These are phyloP conservation scores for Drosophila pallidifrons DNA, from an alignment of 1,140 invertebrate genomes.

Conservation along the genomic window DNA sequence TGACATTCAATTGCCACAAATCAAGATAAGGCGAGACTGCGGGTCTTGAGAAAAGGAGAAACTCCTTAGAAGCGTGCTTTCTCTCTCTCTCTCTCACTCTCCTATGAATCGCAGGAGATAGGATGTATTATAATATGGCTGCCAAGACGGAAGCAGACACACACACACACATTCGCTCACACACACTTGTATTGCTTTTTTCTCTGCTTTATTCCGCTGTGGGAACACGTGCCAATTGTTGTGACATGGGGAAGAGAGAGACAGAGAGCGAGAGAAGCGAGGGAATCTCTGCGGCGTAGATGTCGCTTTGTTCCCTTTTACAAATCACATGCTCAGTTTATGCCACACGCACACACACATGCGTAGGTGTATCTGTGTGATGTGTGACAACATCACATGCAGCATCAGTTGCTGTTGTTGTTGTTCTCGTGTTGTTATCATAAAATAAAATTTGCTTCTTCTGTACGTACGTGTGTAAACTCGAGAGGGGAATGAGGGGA, in stretches of 20 bases:
- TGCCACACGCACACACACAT: constrained; percentile 49
- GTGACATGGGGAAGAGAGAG: constrained; percentile 3
- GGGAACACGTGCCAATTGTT: constrained; percentile 52
- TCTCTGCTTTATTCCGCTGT: constrained; percentile 1
- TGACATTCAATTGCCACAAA: constrained; percentile 67
- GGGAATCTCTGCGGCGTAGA: too few relatives aligned
- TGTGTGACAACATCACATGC: constrained; percentile 52
- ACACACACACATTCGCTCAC: background rate
- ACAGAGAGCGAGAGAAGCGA: background rate
- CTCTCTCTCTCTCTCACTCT: background rate
- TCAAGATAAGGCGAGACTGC: constrained; percentile 50
- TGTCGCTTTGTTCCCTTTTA: constrained; percentile 52
- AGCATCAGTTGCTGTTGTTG: constrained; percentile 29
- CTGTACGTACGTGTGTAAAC: constrained; percentile 44
- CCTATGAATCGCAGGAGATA: constrained; percentile 16
- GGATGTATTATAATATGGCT: constrained; percentile 46
- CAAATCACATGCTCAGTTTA: constrained; percentile 63
- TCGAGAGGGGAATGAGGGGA: background rate
- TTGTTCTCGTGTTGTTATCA: constrained; percentile 53
- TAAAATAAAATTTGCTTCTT: constrained; percentile 60
- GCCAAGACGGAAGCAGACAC: constrained; percentile 42
- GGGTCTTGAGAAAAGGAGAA: constrained; percentile 14
- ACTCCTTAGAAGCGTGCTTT: background rate
- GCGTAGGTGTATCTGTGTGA: constrained; percentile 10
- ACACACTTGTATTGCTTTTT: constrained; percentile 14